These are phyloP conservation scores for Pseudomyrmex pallidus DNA, from an alignment of 1,140 invertebrate genomes.

Conservation along the genomic window DNA sequence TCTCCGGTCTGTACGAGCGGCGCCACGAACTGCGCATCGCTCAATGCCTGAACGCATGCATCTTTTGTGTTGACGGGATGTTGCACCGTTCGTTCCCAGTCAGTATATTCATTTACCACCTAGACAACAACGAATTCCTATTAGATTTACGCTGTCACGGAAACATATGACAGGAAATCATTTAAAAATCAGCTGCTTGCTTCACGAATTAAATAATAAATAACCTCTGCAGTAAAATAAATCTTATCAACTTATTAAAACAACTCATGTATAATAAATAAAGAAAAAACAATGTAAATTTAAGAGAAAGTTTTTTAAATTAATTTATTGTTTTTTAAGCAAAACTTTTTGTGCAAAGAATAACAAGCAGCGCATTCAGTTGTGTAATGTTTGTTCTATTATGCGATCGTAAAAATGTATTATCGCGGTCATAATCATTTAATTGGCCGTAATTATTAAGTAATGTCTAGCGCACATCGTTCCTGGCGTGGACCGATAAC, in stretches of 20 bases:
- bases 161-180: not conserved
- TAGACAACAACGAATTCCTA: slow-evolving; percentile 58
- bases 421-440: slow-evolving; percentile 22
- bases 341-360: not conserved
- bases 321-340: no score
- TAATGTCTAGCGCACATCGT: slow-evolving; percentile 19
- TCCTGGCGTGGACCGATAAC: slow-evolving; percentile 36
- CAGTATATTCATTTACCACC: slow-evolving; percentile 98
- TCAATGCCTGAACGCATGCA: slow-evolving; percentile 95
- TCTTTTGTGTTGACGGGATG: slow-evolving; percentile 97
- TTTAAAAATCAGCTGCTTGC: not conserved
- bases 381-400: not conserved
- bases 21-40: slow-evolving; percentile 96
- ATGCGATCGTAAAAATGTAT: slow-evolving; percentile 43
- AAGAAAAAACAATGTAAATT: no score
- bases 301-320: no score
- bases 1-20: slow-evolving; percentile 94
- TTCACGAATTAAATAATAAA: no score
- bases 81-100: slow-evolving; percentile 96
- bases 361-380: slow-evolving; percentile 8
- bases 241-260: no score
- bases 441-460: slow-evolving; percentile 54
- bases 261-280: no score
- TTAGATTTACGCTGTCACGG: not conserved
- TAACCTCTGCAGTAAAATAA: no score